phyloP scores from a whole-genome alignment of 2,888 invertebrate genomes.

The Protonemura montana region DNA sequence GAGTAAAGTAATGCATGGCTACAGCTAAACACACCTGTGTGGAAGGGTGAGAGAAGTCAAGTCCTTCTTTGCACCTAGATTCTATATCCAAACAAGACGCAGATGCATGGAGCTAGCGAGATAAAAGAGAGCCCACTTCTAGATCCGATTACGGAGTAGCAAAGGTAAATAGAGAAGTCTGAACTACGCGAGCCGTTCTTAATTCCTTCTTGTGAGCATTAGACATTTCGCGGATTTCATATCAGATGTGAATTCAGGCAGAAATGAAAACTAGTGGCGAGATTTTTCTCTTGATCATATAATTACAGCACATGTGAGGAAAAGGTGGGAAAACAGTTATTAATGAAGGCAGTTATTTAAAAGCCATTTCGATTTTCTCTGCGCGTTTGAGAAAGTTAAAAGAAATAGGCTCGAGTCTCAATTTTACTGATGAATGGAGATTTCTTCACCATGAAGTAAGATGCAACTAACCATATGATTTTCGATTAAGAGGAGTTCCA shows the following conservation, averaged over 20 bases:
- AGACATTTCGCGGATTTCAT: not conserved
- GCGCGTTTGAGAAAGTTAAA: too few species aligned
- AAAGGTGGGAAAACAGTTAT: too few species aligned
- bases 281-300: too few species aligned
- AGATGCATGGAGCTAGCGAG: not conserved
- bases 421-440: too few species aligned
- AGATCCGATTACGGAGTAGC: not conserved
- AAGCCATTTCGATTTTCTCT: too few species aligned
- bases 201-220: not conserved
- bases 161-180: not conserved
- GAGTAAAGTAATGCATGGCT: not conserved
- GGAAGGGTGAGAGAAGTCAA: not conserved
- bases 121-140: not conserved
- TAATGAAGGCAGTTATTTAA: too few species aligned
- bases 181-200: not conserved
- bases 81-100: not conserved
- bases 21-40: not conserved
- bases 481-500: too few species aligned
- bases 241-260: not conserved
- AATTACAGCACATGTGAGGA: too few species aligned
- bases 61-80: not conserved
- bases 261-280: too few species aligned
- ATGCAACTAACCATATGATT: too few species aligned
- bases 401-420: too few species aligned
- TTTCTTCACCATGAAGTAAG: too few species aligned